Evolutionary conservation across 2,113 vertebrate species (phyloP).

Genomic region (Tauraco erythrolophus): DNA sequence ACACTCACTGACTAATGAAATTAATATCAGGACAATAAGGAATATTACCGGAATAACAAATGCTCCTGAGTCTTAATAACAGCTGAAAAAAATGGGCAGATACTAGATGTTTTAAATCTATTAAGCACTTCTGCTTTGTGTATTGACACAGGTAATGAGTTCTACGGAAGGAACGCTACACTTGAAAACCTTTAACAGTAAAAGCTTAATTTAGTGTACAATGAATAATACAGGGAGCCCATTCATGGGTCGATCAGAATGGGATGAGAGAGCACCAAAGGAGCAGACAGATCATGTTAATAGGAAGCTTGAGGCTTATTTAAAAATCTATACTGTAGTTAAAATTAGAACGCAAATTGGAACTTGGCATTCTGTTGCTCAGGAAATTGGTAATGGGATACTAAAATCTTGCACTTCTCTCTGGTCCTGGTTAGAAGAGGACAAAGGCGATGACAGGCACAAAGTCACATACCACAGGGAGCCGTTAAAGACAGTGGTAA

Average conservation of each 20-base stretch:
- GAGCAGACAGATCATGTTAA: constrained; percentile 70
- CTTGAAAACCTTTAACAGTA: constrained; percentile 68
- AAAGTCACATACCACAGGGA: neutral
- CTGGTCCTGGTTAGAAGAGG: constrained; percentile 14
- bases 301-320: constrained; percentile 69
- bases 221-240: constrained; percentile 67
- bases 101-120: constrained; percentile 45
- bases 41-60: constrained; percentile 45
- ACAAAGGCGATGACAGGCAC: constrained; percentile 25
- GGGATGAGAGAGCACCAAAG: constrained; percentile 56
- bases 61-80: constrained; percentile 10
- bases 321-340: constrained; percentile 73
- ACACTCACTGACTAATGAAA: neutral
- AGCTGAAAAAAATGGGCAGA: neutral
- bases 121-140: constrained; percentile 46
- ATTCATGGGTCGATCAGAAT: constrained; percentile 67
- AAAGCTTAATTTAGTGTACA: constrained; percentile 72
- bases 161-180: constrained; percentile 32
- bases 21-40: constrained; percentile 26
- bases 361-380: constrained; percentile 57
- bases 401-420: constrained; percentile 11
- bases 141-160: constrained; percentile 67
- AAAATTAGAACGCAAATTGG: constrained; percentile 68
- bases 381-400: constrained; percentile 61
- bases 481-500: neutral